Evolutionary conservation across 2,888 invertebrate genomes (phyloP).

Genomic region (Polylopha cassiicola): DNA sequence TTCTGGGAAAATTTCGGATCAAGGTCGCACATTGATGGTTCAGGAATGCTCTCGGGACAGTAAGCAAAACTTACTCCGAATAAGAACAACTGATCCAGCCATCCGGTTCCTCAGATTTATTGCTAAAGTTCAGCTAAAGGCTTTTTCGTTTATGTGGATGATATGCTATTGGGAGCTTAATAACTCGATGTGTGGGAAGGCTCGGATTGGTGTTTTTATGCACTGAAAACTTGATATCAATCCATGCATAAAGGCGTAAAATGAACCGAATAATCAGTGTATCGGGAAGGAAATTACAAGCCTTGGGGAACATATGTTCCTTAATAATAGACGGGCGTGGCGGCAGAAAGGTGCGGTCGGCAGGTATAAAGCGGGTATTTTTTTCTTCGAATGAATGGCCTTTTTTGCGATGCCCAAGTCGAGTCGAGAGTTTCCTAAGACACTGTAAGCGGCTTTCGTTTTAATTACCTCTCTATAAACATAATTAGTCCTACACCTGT

Average conservation of each 20-base stretch:
- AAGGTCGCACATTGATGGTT: constrained; percentile 14
- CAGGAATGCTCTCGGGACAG: constrained; percentile 11
- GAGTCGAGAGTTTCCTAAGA: constrained; percentile 2
- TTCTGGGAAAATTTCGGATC: constrained; percentile 3
- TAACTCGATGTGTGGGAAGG: constrained; percentile 2
- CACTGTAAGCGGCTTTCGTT: constrained; percentile 10
- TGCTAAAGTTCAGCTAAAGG: constrained; percentile 19
- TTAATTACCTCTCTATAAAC: constrained; percentile 17
- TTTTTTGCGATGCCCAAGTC: constrained; percentile 16
- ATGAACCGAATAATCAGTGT: constrained; percentile 38
- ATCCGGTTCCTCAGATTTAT: constrained; percentile 20
- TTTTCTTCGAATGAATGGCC: constrained; percentile 22
- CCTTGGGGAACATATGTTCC: constrained; percentile 36
- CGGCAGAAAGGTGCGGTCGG: constrained; percentile 28
- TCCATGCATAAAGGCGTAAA: constrained; percentile 34
- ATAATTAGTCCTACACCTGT: constrained; percentile 17
- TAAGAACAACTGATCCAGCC: constrained; percentile 21
- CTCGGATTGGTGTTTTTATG: constrained; percentile 2
- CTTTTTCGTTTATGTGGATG: constrained; percentile 19
- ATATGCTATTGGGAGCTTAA: constrained; percentile 13
- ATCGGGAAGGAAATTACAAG: constrained; percentile 44
- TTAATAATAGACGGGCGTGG: constrained; percentile 33
- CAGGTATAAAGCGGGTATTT: constrained; percentile 27
- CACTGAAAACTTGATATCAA: constrained; percentile 16
- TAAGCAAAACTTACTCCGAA: constrained; percentile 17